phyloP scores from a whole-genome alignment of 2,888 invertebrate species.

The Cepaea hortensis region DNA sequence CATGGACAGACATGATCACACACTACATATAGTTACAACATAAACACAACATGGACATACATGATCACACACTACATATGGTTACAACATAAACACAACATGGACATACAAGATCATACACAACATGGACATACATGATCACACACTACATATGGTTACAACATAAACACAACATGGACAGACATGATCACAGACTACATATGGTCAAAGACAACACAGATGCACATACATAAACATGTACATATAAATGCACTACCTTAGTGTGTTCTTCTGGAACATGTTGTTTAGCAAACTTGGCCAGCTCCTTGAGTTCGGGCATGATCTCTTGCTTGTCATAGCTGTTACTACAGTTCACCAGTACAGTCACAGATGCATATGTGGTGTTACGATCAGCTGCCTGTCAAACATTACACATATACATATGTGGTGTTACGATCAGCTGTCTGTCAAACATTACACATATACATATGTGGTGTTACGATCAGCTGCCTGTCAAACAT shows the following conservation, averaged over 20 bases:
- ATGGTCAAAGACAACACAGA: background rate
- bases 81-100: too few species aligned
- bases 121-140: too few species aligned
- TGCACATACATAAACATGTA: background rate
- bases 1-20: too few species aligned
- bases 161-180: background rate
- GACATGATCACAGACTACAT: background rate
- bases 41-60: too few species aligned
- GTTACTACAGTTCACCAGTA: constrained; percentile 96
- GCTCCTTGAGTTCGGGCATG: constrained; percentile 95
- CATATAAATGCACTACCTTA: constrained; percentile 65
- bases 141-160: too few species aligned
- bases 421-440: constrained; percentile 67
- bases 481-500: constrained; percentile 62
- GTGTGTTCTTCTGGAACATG: constrained; percentile 96
- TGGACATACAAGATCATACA: too few species aligned
- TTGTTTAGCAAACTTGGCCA: constrained; percentile 99
- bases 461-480: constrained; percentile 77
- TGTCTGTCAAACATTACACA: constrained; percentile 78
- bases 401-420: background rate
- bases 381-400: constrained; percentile 69
- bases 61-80: too few species aligned
- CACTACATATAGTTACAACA: too few species aligned
- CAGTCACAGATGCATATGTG: constrained; percentile 84
- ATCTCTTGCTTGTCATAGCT: constrained; percentile 98